Evolutionary conservation across 1,140 invertebrate genomes (phyloP).

Genomic region (Brachionus asplanchnoidis): DNA sequence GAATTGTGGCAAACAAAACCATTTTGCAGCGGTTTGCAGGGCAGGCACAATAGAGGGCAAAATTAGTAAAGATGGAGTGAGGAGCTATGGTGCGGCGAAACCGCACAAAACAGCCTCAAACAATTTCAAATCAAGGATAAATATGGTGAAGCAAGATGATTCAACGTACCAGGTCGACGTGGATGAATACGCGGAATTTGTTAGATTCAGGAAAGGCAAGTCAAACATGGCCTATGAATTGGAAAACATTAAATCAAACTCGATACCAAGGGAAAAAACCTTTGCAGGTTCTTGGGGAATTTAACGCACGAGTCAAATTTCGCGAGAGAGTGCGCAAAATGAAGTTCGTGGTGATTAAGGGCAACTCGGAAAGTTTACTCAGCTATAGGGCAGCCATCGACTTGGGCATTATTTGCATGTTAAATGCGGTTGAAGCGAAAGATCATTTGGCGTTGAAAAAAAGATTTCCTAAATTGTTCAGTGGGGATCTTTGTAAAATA

Average conservation of each 20-base stretch:
- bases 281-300: not conserved
- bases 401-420: not conserved
- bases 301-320: not conserved
- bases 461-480: not conserved
- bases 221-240: not conserved
- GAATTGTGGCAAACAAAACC: not conserved
- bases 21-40: no score
- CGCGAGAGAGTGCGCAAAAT: not conserved
- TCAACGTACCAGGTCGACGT: not conserved
- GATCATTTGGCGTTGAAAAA: not conserved
- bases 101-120: no score
- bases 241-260: not conserved
- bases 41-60: no score
- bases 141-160: not conserved
- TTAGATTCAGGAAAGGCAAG: not conserved
- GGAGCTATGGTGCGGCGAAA: no score
- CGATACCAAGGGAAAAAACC: not conserved
- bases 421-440: not conserved
- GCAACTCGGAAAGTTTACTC: not conserved
- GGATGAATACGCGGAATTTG: conserved; percentile 6
- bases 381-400: not conserved
- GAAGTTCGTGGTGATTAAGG: not conserved
- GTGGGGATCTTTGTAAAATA: no score
- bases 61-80: no score
- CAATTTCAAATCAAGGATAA: not conserved